A percentile compares a stretch with the other conserved stretches of the same genome.
Conservation (phyloP, 2,113 vertebrate species). For the Grantiella picta region DNA sequence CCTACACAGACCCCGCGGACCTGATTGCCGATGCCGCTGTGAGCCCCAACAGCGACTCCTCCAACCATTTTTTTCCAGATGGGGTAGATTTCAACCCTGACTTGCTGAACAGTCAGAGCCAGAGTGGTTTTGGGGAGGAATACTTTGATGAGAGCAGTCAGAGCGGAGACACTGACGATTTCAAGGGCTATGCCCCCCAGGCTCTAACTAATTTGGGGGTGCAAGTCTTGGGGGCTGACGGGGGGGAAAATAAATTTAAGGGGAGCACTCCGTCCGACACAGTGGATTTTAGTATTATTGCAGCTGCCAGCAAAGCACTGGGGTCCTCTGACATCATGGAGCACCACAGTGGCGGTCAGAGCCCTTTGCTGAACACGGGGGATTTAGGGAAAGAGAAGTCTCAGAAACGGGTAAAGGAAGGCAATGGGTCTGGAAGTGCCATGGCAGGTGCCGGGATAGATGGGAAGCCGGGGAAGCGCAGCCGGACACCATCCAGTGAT, state of each 20-base stretch:
- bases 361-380: constrained; percentile 81
- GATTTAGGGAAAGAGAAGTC: constrained; percentile 81
- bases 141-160: constrained; percentile 96
- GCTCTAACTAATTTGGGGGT: constrained; percentile 74
- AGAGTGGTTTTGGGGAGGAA: constrained; percentile 84
- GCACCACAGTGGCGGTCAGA: constrained; percentile 86
- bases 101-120: constrained; percentile 85
- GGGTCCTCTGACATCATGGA: constrained; percentile 88
- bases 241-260: constrained; percentile 77
- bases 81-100: constrained; percentile 95
- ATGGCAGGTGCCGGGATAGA: constrained; percentile 77
- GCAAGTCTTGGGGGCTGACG: constrained; percentile 74
- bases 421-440: constrained; percentile 75
- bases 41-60: constrained; percentile 91
- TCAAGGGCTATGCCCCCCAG: constrained; percentile 88
- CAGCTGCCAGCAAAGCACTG: constrained; percentile 75
- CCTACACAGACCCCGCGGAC: constrained; percentile 92
- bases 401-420: constrained; percentile 83
- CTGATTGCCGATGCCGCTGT: constrained; percentile 91
- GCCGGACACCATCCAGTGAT: constrained; percentile 93
- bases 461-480: constrained; percentile 90
- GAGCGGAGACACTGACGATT: constrained; percentile 90
- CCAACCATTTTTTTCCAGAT: constrained; percentile 91
- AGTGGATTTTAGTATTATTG: constrained; percentile 81
- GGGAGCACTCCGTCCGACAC: constrained; percentile 70